Conservation (phyloP, 2,797 vertebrate species). For the Schizopygopsis malacanthus region DNA sequence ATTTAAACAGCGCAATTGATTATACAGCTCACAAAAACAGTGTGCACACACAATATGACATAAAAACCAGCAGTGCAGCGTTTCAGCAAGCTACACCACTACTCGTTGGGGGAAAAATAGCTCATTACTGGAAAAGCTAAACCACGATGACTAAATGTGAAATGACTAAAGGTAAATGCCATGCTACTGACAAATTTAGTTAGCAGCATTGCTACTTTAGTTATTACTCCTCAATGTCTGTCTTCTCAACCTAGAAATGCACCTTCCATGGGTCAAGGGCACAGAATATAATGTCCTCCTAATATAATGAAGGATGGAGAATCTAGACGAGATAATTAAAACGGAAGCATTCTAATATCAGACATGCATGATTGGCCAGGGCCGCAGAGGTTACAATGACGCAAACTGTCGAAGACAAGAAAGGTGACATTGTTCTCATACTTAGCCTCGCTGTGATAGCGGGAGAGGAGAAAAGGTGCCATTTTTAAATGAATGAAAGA, state of each 20-base stretch:
- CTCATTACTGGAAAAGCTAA: not conserved
- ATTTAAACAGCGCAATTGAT: not conserved
- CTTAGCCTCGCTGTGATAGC: not conserved
- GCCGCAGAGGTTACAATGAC: conserved; percentile 35
- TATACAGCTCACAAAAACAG: not conserved
- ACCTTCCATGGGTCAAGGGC: conserved; percentile 52
- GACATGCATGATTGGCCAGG: conserved; percentile 53
- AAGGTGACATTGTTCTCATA: conserved; percentile 57
- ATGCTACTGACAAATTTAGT: not conserved
- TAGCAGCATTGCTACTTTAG: not conserved
- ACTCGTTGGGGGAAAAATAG: not conserved
- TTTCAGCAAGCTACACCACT: not conserved
- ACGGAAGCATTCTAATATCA: conserved; percentile 59
- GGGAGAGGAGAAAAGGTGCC: not conserved
- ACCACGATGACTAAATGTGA: not conserved
- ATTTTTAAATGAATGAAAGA: conserved; percentile 33
- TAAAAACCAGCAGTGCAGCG: not conserved
- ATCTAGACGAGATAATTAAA: conserved; percentile 72
- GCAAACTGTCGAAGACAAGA: conserved; percentile 56
- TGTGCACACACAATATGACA: not conserved
- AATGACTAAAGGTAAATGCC: not conserved
- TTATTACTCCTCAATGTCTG: not conserved
- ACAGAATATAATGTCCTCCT: conserved; percentile 56
- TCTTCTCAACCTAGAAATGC: conserved; percentile 24
- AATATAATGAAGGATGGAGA: conserved; percentile 60